Evolutionary conservation across 1,140 invertebrate genomes (phyloP).

Genomic region (Carcinoscorpius rotundicauda): DNA sequence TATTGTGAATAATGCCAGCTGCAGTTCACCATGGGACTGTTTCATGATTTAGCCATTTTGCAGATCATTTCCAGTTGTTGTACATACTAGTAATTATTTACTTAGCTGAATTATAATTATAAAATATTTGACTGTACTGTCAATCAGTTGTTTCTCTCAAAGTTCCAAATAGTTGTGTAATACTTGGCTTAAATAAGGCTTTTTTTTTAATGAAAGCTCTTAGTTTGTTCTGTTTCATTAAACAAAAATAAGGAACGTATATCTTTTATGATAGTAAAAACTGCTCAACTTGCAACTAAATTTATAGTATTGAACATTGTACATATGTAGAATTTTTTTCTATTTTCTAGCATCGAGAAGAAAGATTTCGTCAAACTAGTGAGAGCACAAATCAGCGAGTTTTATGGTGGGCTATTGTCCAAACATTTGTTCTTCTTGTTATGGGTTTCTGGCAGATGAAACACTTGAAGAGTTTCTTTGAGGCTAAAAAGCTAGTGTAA

Average conservation of each 20-base stretch:
- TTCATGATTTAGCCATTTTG: no score
- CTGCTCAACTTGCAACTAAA: background rate
- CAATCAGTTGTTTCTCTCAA: no score
- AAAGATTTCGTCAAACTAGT: constrained; percentile 90
- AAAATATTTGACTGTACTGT: no score
- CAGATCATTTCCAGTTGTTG: no score
- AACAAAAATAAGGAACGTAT: background rate
- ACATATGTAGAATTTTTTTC: background rate
- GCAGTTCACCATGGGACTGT: no score
- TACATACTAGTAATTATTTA: no score
- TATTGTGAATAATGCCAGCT: no score
- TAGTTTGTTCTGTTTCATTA: no score
- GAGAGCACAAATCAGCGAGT: constrained; percentile 95
- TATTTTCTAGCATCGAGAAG: constrained; percentile 79
- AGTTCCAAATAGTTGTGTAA: no score
- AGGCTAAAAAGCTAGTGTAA: constrained; percentile 97
- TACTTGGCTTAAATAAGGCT: no score
- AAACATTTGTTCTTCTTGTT: constrained; percentile 72
- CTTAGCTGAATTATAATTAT: no score
- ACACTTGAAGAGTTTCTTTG: constrained; percentile 98
- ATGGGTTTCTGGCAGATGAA: constrained; percentile 99
- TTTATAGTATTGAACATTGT: background rate
- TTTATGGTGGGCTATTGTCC: constrained; percentile 92
- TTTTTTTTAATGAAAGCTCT: no score
- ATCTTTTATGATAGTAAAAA: background rate